Evolutionary conservation across 2,113 vertebrate species (phyloP).

Genomic region (Aplodontia rufa): DNA sequence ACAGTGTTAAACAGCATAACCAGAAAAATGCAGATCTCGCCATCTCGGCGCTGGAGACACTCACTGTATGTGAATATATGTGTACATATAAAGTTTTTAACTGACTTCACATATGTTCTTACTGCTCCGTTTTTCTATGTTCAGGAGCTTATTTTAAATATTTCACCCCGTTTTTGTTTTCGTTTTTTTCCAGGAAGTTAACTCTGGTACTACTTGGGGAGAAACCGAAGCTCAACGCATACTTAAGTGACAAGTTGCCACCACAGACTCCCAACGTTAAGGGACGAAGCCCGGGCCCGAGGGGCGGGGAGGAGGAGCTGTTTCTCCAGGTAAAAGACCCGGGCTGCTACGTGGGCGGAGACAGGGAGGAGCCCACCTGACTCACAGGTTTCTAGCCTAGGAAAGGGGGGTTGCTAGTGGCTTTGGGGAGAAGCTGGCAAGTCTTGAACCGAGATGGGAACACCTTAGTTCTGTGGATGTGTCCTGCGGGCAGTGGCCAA

Average conservation of each 20-base stretch:
- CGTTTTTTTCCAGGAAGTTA: neutral
- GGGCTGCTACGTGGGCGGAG: neutral
- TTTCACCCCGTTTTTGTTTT: neutral
- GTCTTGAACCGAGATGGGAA: neutral
- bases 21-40: neutral
- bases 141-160: slow-evolving; percentile 19
- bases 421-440: neutral
- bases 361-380: neutral
- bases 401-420: neutral
- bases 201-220: neutral
- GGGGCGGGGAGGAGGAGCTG: neutral
- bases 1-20: neutral
- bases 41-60: neutral
- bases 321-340: neutral
- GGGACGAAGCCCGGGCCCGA: neutral
- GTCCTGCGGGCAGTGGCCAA: neutral
- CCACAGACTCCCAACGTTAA: neutral
- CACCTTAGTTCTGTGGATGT: neutral
- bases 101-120: neutral
- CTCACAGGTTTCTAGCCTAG: slow-evolving; percentile 30
- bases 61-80: neutral
- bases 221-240: neutral
- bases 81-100: neutral
- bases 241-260: neutral
- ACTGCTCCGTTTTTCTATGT: neutral